These are phyloP conservation scores for Arenaria interpres DNA, from an alignment of 2,113 vertebrate species.

Conservation along the genomic window DNA sequence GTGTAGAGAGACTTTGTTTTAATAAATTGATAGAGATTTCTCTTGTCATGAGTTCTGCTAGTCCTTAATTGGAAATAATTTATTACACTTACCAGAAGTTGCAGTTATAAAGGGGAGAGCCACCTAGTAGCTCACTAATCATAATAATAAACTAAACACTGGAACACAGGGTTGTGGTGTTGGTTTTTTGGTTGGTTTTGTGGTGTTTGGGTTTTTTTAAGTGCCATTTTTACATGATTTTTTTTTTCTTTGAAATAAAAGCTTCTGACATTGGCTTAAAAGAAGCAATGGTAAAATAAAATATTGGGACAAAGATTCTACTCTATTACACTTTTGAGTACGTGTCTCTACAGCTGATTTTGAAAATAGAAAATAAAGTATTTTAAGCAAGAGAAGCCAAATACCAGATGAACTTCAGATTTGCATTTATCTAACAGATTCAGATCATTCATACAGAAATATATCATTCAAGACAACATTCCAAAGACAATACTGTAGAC, in stretches of 20 bases:
- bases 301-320: not conserved
- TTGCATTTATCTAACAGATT: not conserved
- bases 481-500: not conserved
- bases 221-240: not conserved
- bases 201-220: not conserved
- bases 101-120: not conserved
- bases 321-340: not conserved
- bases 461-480: not conserved
- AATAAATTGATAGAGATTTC: constrained; percentile 22
- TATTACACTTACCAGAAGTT: not conserved
- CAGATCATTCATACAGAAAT: not conserved
- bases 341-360: not conserved
- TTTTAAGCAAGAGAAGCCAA: not conserved
- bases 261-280: not conserved
- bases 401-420: not conserved
- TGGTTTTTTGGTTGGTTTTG: not conserved
- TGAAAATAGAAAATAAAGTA: not conserved
- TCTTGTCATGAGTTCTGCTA: constrained; percentile 7
- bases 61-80: constrained; percentile 36
- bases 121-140: not conserved
- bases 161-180: not conserved
- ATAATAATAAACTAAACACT: not conserved
- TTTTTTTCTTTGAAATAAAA: not conserved
- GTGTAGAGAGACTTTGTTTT: not conserved
- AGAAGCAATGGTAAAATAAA: not conserved